Evolutionary conservation across 2,888 invertebrate species (phyloP).

Genomic region (Crepidodera aurea): DNA sequence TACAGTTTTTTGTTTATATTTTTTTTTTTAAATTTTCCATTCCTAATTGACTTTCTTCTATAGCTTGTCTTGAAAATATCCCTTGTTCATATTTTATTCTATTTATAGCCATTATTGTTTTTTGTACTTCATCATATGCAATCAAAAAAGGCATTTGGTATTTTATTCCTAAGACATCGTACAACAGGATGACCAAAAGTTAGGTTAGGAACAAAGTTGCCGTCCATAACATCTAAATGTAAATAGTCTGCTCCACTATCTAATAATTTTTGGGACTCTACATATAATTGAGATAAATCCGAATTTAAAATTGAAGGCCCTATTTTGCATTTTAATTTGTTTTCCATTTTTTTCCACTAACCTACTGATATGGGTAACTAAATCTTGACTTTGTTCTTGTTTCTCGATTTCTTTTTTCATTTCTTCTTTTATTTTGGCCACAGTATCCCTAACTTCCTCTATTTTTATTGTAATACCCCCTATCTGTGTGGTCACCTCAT

Average conservation of each 20-base stretch:
- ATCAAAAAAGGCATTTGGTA: constrained; percentile 89
- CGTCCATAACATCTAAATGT: constrained; percentile 99
- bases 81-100: no score
- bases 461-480: no score
- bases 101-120: no score
- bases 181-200: constrained; percentile 97
- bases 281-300: constrained; percentile 84
- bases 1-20: no score
- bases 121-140: constrained; percentile 99
- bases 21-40: no score
- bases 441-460: no score
- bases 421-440: no score
- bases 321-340: constrained; percentile 74
- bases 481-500: no score
- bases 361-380: constrained; percentile 14
- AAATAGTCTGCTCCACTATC: constrained; percentile 96
- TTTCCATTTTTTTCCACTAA: constrained; percentile 30
- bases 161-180: constrained; percentile 87
- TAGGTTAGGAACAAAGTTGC: constrained; percentile 97
- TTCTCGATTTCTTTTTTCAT: no score
- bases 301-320: constrained; percentile 98
- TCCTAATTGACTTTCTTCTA: no score
- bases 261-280: constrained; percentile 87
- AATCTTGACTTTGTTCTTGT: constrained; percentile 9
- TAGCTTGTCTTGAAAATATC: no score